Evolutionary conservation across 2,888 invertebrate genomes (phyloP).

Genomic region (Drosophila neonasuta): DNA sequence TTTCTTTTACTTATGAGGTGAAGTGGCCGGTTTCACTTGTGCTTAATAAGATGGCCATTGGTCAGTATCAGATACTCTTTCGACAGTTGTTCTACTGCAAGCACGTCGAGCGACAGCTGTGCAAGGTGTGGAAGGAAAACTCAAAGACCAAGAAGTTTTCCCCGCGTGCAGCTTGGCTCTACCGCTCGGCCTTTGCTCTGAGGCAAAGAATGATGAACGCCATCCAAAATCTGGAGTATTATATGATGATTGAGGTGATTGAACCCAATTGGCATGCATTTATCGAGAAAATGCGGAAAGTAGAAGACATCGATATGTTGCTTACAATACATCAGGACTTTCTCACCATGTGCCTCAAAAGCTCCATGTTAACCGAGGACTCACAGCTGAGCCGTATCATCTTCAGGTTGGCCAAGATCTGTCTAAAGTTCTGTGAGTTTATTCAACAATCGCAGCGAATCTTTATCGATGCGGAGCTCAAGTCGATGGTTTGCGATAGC

Average conservation of each 20-base stretch:
- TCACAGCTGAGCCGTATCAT: constrained; percentile 90
- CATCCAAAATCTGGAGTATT: constrained; percentile 97
- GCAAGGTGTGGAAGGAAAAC: constrained; percentile 93
- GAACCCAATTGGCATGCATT: constrained; percentile 97
- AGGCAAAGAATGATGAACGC: constrained; percentile 98
- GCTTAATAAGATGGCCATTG: constrained; percentile 93
- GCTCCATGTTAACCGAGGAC: constrained; percentile 96
- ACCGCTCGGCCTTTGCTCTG: constrained; percentile 93
- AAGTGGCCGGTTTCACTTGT: constrained; percentile 98
- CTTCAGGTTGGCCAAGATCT: constrained; percentile 93
- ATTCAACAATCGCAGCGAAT: constrained; percentile 85
- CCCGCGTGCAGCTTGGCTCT: constrained; percentile 87
- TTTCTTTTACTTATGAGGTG: constrained; percentile 96
- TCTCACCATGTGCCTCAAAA: constrained; percentile 93
- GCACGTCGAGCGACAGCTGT: constrained; percentile 94
- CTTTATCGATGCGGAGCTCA: constrained; percentile 82
- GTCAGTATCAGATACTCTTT: constrained; percentile 98
- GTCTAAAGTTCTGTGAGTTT: constrained; percentile 95
- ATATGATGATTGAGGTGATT: constrained; percentile 99
- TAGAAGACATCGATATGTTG: constrained; percentile 93
- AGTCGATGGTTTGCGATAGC: constrained; percentile 82
- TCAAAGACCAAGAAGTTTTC: constrained; percentile 93
- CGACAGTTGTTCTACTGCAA: constrained; percentile 97
- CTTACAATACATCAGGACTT: constrained; percentile 93
- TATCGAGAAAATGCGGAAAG: constrained; percentile 91